These are phyloP conservation scores for Drosophila helvetica DNA, from an alignment of 2,888 invertebrate genomes.

Conservation along the genomic window DNA sequence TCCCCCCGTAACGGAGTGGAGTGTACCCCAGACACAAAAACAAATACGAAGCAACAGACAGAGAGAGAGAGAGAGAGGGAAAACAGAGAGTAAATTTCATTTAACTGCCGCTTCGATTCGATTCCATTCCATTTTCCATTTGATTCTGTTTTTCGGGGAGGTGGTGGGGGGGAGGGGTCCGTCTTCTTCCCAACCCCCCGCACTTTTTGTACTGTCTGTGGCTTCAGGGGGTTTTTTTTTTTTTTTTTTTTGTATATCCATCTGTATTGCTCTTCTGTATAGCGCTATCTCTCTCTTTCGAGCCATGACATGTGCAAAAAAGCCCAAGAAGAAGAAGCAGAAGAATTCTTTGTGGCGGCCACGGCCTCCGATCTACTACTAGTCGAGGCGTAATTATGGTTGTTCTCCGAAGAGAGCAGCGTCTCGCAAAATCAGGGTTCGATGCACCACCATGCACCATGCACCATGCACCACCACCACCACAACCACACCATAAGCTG, in stretches of 20 bases:
- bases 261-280: slow-evolving; percentile 14
- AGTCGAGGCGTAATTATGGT: slow-evolving; percentile 67
- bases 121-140: slow-evolving; percentile 74
- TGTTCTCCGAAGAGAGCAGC: slow-evolving; percentile 15
- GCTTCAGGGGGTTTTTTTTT: slow-evolving; percentile 28
- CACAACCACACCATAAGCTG: not conserved
- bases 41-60: slow-evolving; percentile 1
- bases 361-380: slow-evolving; percentile 50
- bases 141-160: slow-evolving; percentile 56
- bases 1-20: not conserved
- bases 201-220: slow-evolving; percentile 33
- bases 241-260: slow-evolving; percentile 29
- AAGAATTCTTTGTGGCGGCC: slow-evolving; percentile 32
- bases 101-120: slow-evolving; percentile 66
- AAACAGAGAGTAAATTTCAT: slow-evolving; percentile 49
- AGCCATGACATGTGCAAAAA: slow-evolving; percentile 41
- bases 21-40: slow-evolving; percentile 36
- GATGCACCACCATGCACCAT: slow-evolving; percentile 58
- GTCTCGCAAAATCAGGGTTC: slow-evolving; percentile 59
- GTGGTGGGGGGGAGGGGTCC: not conserved
- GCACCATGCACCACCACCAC: too few species aligned
- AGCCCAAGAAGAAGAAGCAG: not conserved
- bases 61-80: not conserved
- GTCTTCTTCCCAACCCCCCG: slow-evolving; percentile 16
- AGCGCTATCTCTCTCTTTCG: slow-evolving; percentile 5